Evolutionary conservation across 2,888 invertebrate species (phyloP).

Genomic region (Argynnis bischoffii): DNA sequence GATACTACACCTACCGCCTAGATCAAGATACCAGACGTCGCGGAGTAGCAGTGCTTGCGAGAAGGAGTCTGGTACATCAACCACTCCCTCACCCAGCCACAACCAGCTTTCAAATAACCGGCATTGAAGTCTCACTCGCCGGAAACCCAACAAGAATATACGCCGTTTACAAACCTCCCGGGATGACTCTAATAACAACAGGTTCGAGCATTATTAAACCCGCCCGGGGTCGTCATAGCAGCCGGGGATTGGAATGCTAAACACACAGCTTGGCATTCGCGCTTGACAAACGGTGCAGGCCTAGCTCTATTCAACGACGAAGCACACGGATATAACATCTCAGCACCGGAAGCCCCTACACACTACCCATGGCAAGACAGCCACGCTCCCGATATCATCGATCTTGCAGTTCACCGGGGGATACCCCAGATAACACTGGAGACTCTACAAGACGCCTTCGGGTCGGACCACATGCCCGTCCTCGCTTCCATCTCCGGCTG

Average conservation of each 20-base stretch:
- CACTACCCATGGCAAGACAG: too few species aligned
- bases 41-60: neutral
- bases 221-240: neutral
- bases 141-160: neutral
- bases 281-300: too few species aligned
- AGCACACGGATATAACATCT: too few species aligned
- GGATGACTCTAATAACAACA: rapidly evolving
- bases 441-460: too few species aligned
- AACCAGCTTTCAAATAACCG: neutral
- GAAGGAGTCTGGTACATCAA: neutral
- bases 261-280: neutral
- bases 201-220: neutral
- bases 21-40: neutral
- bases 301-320: too few species aligned
- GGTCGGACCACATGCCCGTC: too few species aligned
- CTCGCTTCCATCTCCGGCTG: too few species aligned
- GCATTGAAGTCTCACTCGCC: neutral
- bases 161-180: neutral
- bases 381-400: too few species aligned
- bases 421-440: too few species aligned
- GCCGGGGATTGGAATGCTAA: neutral
- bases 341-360: too few species aligned
- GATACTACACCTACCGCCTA: neutral
- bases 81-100: neutral
- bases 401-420: too few species aligned